phyloP scores from a whole-genome alignment of 1,140 invertebrate genomes.

The Aphis gossypii region DNA sequence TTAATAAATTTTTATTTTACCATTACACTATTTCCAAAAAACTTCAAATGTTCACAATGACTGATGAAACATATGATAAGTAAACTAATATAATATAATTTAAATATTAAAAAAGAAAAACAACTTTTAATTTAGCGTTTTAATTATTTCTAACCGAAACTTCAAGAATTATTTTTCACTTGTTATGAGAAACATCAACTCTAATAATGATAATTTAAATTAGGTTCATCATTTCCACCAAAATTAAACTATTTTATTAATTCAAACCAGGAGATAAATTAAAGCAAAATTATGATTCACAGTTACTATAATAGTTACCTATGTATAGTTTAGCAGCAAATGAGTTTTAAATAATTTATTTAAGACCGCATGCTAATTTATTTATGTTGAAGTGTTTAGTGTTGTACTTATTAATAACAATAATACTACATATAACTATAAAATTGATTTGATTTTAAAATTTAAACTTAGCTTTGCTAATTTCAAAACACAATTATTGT shows the following conservation, averaged over 20 bases:
- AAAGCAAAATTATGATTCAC: not conserved
- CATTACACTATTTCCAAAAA: not conserved
- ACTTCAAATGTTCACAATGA: not conserved
- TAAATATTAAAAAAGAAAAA: not conserved
- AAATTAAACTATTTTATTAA: not conserved
- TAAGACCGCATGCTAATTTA: not conserved
- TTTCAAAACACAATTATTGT: not conserved
- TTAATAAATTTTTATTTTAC: not conserved
- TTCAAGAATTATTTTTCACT: not conserved
- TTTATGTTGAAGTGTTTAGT: fast-evolving
- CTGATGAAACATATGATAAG: not conserved
- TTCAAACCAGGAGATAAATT: not conserved
- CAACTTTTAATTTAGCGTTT: not conserved
- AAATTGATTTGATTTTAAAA: not conserved
- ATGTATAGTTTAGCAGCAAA: not conserved
- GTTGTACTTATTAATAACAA: no score
- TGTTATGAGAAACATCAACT: not conserved
- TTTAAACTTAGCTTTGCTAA: not conserved
- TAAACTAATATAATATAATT: not conserved
- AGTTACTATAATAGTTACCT: not conserved
- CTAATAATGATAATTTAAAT: no score
- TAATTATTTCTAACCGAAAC: not conserved
- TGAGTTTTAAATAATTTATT: not conserved
- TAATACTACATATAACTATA: not conserved
- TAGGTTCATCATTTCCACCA: not conserved